Conservation (phyloP, 2,888 invertebrate genomes). For the Dicycla oo region DNA sequence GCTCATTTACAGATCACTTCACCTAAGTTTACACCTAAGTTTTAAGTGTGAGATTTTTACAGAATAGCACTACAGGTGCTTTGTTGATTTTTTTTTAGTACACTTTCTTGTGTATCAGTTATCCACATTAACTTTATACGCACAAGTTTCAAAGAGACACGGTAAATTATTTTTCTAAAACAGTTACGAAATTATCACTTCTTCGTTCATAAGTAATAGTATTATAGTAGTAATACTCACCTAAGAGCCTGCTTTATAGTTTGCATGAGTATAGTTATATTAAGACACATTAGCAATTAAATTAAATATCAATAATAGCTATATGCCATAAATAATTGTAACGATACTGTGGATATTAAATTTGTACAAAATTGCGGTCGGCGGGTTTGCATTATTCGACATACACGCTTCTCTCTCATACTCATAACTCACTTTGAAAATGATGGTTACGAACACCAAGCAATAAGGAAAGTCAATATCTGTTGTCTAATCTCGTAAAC, state of each 20-base stretch:
- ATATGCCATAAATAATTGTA: slow-evolving; percentile 24
- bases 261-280: slow-evolving; percentile 33
- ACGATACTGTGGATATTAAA: slow-evolving; percentile 47
- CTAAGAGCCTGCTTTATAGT: slow-evolving; percentile 44
- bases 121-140: slow-evolving; percentile 45
- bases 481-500: slow-evolving; percentile 41
- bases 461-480: slow-evolving; percentile 82
- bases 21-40: too few species aligned
- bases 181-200: slow-evolving; percentile 9
- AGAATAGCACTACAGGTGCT: too few species aligned
- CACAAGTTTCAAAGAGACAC: slow-evolving; percentile 19
- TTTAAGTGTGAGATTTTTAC: too few species aligned
- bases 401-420: slow-evolving; percentile 80
- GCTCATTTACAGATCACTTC: too few species aligned
- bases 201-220: slow-evolving; percentile 9
- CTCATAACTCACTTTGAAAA: slow-evolving; percentile 78
- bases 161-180: background rate
- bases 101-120: background rate
- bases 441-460: slow-evolving; percentile 83
- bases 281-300: slow-evolving; percentile 44
- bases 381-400: slow-evolving; percentile 83
- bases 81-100: slow-evolving; percentile 2
- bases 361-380: slow-evolving; percentile 72
- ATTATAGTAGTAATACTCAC: slow-evolving; percentile 46
- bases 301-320: slow-evolving; percentile 35